These are phyloP conservation scores for Spilarctia lutea DNA, from an alignment of 2,888 invertebrate genomes.

Conservation along the genomic window DNA sequence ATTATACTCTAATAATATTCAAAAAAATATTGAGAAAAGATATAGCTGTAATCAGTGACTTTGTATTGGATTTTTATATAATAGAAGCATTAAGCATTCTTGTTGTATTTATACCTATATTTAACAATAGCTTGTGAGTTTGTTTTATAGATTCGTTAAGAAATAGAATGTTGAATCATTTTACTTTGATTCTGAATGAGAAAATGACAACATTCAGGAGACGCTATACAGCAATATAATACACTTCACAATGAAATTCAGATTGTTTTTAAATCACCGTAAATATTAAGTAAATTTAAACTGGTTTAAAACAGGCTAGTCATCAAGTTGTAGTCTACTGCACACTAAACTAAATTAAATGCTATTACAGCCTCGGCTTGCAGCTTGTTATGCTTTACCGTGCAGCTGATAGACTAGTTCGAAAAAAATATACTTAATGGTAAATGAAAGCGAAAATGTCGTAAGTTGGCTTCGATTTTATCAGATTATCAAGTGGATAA, in stretches of 20 bases:
- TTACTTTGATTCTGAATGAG: neutral
- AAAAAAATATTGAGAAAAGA: neutral
- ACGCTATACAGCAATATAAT: too few species aligned
- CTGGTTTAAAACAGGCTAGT: neutral
- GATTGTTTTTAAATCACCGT: neutral
- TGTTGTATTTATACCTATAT: neutral
- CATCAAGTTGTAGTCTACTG: neutral
- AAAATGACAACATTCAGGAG: too few species aligned
- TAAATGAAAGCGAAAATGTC: neutral
- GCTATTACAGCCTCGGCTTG: neutral
- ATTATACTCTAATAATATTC: neutral
- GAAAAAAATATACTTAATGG: neutral
- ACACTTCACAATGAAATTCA: too few species aligned
- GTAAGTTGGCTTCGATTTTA: neutral
- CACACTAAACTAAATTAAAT: neutral
- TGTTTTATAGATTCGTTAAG: too few species aligned
- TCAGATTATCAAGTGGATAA: neutral
- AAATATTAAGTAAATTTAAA: neutral
- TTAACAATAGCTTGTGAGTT: neutral
- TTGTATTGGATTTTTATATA: neutral
- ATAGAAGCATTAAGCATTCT: neutral
- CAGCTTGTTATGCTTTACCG: too few species aligned
- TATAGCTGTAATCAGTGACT: neutral
- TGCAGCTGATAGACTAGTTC: neutral
- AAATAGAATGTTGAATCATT: neutral